Conservation (phyloP, 2,888 invertebrate species). For the Griposia aprilina region DNA sequence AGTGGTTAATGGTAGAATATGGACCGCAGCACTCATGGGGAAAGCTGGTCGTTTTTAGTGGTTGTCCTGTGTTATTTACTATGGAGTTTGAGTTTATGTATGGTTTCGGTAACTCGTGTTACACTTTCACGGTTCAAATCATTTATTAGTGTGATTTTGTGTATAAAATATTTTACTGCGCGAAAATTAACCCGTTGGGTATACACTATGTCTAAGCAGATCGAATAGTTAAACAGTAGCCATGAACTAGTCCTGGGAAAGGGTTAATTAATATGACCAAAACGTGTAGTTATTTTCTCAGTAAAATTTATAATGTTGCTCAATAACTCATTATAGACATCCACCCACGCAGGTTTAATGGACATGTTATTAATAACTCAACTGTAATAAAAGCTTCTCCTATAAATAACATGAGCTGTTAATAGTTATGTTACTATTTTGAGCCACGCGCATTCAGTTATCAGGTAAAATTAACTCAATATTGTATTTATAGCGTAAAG, state of each 20-base stretch:
- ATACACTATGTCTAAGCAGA: neutral
- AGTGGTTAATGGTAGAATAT: too few species aligned
- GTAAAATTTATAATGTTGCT: slow-evolving; percentile 7
- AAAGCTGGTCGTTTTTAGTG: too few species aligned
- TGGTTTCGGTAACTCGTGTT: too few species aligned
- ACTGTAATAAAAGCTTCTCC: neutral
- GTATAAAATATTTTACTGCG: too few species aligned
- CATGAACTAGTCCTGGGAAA: too few species aligned
- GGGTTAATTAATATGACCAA: neutral
- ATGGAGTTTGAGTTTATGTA: too few species aligned
- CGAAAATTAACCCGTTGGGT: too few species aligned
- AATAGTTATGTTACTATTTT: neutral
- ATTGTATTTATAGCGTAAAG: slow-evolving; percentile 14
- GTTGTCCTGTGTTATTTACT: too few species aligned
- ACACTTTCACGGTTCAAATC: too few species aligned
- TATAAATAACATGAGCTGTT: slow-evolving; percentile 7
- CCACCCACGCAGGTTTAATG: neutral
- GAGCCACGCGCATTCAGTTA: neutral
- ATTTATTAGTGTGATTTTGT: too few species aligned
- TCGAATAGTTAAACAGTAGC: too few species aligned
- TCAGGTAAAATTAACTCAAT: slow-evolving; percentile 4
- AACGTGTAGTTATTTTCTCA: neutral
- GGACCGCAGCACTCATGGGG: too few species aligned
- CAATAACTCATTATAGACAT: slow-evolving; percentile 1
- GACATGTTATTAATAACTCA: neutral